These are phyloP conservation scores for Actinia equina DNA, from an alignment of 64 coral and sea anemone genomes.

Conservation along the genomic window DNA sequence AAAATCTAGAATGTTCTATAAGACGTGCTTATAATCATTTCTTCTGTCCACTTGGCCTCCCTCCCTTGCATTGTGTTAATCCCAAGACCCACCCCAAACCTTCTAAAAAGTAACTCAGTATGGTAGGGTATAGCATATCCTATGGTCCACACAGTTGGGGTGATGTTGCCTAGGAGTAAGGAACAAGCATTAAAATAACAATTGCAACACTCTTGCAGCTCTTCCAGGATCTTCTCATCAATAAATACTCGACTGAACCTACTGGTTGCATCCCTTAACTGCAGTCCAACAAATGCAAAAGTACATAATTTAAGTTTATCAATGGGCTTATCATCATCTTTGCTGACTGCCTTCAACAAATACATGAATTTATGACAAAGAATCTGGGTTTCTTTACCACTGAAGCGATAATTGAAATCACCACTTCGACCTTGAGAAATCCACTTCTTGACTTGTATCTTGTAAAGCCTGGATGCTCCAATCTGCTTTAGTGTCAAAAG, in stretches of 20 bases:
- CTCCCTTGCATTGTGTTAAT: conserved; percentile 16
- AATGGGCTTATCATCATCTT: conserved; percentile 27
- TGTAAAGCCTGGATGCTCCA: conserved; percentile 36
- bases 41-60: conserved; percentile 47
- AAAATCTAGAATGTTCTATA: no score
- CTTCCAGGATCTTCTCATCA: conserved; percentile 23
- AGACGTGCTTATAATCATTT: no score
- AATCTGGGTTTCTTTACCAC: conserved; percentile 70
- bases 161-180: conserved; percentile 32
- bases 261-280: conserved; percentile 64
- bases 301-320: conserved; percentile 12
- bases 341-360: conserved; percentile 14
- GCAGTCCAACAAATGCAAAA: conserved; percentile 45
- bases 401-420: conserved; percentile 54
- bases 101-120: conserved; percentile 29
- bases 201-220: background rate
- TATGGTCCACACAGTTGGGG: conserved; percentile 73
- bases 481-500: conserved; percentile 41
- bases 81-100: conserved; percentile 47
- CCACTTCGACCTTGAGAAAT: conserved; percentile 40
- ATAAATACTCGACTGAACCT: conserved; percentile 33
- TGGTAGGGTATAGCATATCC: conserved; percentile 61
- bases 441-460: conserved; percentile 56
- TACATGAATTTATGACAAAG: conserved; percentile 49
- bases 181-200: conserved; percentile 51